Percentiles rank a stretch among this genome's conserved stretches.
phyloP scores from a whole-genome alignment of 2,888 invertebrate genomes.

The Polymixis flavicincta region DNA sequence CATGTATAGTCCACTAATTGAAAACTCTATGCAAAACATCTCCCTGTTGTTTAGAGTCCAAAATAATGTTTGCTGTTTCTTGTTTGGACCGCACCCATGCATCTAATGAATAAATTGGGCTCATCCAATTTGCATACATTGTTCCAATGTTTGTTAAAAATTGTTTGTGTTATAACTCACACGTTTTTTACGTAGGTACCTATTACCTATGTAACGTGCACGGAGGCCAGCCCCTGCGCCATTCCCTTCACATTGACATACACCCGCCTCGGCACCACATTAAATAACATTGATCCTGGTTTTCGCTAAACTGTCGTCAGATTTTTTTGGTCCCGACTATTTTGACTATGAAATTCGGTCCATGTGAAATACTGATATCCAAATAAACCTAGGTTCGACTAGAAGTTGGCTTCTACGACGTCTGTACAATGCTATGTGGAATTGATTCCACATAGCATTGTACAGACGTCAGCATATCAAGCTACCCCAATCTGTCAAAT shows the following conservation, averaged over 20 bases:
- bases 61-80: constrained; percentile 66
- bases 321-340: not conserved
- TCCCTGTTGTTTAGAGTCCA: constrained; percentile 58
- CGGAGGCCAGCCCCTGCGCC: not conserved
- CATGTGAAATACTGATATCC: not conserved
- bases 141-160: constrained; percentile 59
- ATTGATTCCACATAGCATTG: too few relatives aligned
- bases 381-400: not conserved
- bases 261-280: not conserved
- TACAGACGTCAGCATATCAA: too few relatives aligned
- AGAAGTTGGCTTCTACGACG: too few relatives aligned
- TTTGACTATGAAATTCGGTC: not conserved
- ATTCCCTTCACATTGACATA: not conserved
- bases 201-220: too few relatives aligned
- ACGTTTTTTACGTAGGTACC: too few relatives aligned
- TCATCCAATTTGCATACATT: constrained; percentile 64
- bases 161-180: not conserved
- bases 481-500: too few relatives aligned
- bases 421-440: too few relatives aligned
- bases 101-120: constrained; percentile 74
- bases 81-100: constrained; percentile 61
- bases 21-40: constrained; percentile 57
- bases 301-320: not conserved
- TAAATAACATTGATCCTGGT: not conserved
- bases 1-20: constrained; percentile 55